Evolutionary conservation across 1,140 invertebrate genomes (phyloP), one percentile per base, ranked within the genome.

Genomic region (Calliopsis andreniformis): DNA sequence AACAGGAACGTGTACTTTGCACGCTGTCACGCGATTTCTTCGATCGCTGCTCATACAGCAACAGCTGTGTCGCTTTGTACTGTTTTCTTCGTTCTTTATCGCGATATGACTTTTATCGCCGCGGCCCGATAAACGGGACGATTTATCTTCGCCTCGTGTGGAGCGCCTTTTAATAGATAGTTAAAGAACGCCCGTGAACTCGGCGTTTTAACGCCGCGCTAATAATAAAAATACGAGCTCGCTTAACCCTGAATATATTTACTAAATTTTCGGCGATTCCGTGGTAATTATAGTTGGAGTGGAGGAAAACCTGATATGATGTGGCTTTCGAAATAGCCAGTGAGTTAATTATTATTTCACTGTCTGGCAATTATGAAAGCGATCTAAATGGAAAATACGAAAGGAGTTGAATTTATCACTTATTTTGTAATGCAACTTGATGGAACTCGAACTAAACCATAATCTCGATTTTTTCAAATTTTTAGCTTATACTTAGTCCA

Each of bases 1-100:
- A 78, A 23, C 30, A 72, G 20, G 35, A 58, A 39, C 47, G 67
- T 53, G 75, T 62, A 80, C 63, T 68, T 80, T 80, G 58, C 53
- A 77, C 73, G 12, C 25, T 55, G 25, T 45, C 56, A 39, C 35
- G 39, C 61, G 53, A 42, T 55, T 56, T 68, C 32, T n/a, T 0
- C 16, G 43, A 73, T 79, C 56, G 45, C n/a, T 70, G 56, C 47
- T 71, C 47, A 8, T 28, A 39, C 2, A 45, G n/a, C 12, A 35
- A 35, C 42, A 39, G 4, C 43, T 55, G 42, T 67, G 61, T 53
- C 20, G 45, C 53, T 39, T 35, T 49, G 18, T 3, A 42, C 51
- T 49, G 63, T 66, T 12, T 45, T 35, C 32, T 23, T 49, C 49
- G 32, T 30, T 14, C 3, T 66, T 51, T 43, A 43, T 58, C 56